These are phyloP conservation scores for Catalaphyllia jardinei DNA, from an alignment of 64 coral and sea anemone genomes.

Conservation along the genomic window DNA sequence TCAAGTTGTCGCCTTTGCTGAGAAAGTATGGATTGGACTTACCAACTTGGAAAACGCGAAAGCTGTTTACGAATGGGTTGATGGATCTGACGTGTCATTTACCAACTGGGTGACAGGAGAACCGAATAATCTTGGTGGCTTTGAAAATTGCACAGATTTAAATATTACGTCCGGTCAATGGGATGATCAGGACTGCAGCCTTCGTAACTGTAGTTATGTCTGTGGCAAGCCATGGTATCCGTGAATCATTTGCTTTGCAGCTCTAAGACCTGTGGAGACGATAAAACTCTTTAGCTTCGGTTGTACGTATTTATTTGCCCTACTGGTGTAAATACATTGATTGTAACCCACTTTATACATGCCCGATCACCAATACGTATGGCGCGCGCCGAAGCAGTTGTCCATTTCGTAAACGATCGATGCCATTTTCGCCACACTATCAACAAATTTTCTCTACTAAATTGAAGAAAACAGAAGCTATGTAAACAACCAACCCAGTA, in stretches of 20 bases:
- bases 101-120: background rate
- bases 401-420: too few relatives aligned
- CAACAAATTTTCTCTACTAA: too few relatives aligned
- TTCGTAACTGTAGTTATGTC: background rate
- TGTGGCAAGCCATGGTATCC: conserved; percentile 17
- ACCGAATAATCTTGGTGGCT: background rate
- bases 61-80: background rate
- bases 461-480: too few relatives aligned
- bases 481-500: too few relatives aligned
- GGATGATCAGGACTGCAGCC: background rate
- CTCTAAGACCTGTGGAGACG: background rate
- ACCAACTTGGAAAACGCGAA: background rate
- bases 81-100: background rate
- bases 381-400: too few relatives aligned
- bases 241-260: background rate
- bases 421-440: too few relatives aligned
- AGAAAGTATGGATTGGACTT: background rate
- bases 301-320: too few relatives aligned
- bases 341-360: too few relatives aligned
- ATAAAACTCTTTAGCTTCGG: too few relatives aligned
- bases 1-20: background rate
- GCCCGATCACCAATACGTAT: too few relatives aligned
- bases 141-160: conserved; percentile 15
- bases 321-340: too few relatives aligned
- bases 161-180: background rate